phyloP scores from a whole-genome alignment of 2,113 vertebrate genomes.

The Pungitius pungitius region DNA sequence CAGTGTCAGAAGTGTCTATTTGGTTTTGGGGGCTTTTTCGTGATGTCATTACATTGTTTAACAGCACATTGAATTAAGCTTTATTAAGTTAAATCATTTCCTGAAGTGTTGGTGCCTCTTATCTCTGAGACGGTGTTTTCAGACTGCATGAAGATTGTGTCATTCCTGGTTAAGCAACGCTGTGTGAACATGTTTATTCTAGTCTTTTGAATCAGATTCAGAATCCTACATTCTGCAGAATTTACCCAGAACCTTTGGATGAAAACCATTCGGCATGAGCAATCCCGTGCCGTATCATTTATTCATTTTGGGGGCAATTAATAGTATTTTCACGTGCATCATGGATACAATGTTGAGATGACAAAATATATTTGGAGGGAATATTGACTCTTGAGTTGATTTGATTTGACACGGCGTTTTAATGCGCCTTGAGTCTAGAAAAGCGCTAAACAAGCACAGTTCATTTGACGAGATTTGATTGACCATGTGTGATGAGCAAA shows the following conservation, averaged over 20 bases:
- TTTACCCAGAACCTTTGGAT: not conserved
- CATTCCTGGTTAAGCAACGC: not conserved
- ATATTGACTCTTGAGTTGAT: not conserved
- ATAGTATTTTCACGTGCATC: not conserved
- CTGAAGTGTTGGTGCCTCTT: slow-evolving; percentile 1
- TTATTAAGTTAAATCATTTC: not conserved
- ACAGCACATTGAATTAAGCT: not conserved
- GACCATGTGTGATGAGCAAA: not conserved
- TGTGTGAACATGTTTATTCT: not conserved
- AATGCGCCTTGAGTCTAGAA: too few species aligned
- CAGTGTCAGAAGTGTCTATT: not conserved
- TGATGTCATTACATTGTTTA: not conserved
- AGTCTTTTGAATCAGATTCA: not conserved
- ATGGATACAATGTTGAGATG: not conserved
- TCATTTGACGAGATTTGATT: too few species aligned
- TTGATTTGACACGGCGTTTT: too few species aligned
- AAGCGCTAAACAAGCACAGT: too few species aligned
- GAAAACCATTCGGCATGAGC: too few species aligned
- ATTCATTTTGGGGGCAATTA: too few species aligned
- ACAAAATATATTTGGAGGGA: not conserved
- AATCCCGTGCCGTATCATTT: too few species aligned
- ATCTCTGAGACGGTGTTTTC: not conserved
- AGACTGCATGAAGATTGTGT: not conserved
- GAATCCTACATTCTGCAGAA: not conserved
- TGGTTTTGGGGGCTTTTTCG: not conserved